Evolutionary conservation across 2,888 invertebrate genomes (phyloP), one percentile per base, ranked within the genome.

Genomic region (Proisotoma minuta): DNA sequence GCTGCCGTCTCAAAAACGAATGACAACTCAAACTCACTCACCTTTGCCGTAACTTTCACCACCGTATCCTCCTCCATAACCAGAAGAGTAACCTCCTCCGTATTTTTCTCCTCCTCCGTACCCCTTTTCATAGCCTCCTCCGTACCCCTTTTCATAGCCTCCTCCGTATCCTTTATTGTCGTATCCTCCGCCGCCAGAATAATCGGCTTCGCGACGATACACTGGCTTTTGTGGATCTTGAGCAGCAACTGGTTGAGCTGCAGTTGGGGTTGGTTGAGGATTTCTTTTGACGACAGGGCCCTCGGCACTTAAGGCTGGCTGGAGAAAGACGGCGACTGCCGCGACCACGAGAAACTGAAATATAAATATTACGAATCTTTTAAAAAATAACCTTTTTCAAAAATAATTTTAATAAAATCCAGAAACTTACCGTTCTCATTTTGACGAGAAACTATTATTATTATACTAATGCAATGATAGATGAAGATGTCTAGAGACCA

Each of bases 11-110:
- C 15, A 34, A 34, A 10, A 34, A 34, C 34, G 8, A 8, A 10
- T 34, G 34, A 10, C 34, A 15, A 8, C 34, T 50, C 50, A 5
- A 47, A 12, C 8, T 15, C 18, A 15, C 18, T 47, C 5, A 47
- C 47, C 47, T 15, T 47, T 12, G 8, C 51, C 58, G 28, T 48
- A 52, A 10, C 58, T 58, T 3, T 57, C 43, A 29, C 50, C 27
- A 50, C 60, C 60, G 40, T 51, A 29, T 34, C 40, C 49, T 39
- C 52, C 52, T 12, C 54, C 53, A 18, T 22, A 53, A 18, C 51
- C 48, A 2, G 50, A 29, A 50, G 18, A 18, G 43, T 18, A n/a
- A 8, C 51, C 34, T 28, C 29, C 28, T 39, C 60, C 59, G 5
- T 43, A 51, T 8, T 61, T 53, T 18, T 29, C 56, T 1, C 52